Conservation (phyloP, 2,797 vertebrate species). For the Adelosebastes latens region DNA sequence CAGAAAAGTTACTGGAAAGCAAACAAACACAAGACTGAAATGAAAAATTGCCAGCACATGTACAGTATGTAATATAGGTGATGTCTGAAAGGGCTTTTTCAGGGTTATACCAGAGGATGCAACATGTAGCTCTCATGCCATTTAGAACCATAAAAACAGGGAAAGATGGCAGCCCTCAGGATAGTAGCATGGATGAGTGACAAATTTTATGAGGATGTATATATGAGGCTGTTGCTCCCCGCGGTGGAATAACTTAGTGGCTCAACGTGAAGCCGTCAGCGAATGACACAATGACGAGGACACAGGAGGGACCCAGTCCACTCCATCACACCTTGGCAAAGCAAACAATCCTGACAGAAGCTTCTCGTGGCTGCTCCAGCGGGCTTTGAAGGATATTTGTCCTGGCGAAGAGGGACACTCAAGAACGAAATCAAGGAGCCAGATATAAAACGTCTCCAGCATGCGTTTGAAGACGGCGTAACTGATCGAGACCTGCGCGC, state of each 20-base stretch:
- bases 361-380: conserved; percentile 24
- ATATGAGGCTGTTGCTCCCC: conserved; percentile 37
- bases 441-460: conserved; percentile 38
- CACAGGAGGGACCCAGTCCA: conserved; percentile 38
- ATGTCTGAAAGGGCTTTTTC: not conserved
- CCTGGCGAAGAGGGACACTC: conserved; percentile 31
- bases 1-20: not conserved
- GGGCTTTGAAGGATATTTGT: conserved; percentile 56
- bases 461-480: conserved; percentile 41
- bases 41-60: not conserved
- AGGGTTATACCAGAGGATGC: not conserved
- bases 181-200: conserved; percentile 45
- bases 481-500: conserved; percentile 27
- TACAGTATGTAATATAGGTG: not conserved
- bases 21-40: not conserved
- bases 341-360: conserved; percentile 49
- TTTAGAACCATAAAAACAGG: conserved; percentile 17
- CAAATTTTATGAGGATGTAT: conserved; percentile 47
- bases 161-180: conserved; percentile 29
- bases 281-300: conserved; percentile 32
- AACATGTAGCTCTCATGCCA: not conserved
- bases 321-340: conserved; percentile 56
- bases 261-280: conserved; percentile 48
- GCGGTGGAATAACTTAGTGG: conserved; percentile 44
- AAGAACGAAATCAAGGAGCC: conserved; percentile 30